Evolutionary conservation across 2,888 invertebrate species (phyloP).

Genomic region (Epirrhoe alternata): DNA sequence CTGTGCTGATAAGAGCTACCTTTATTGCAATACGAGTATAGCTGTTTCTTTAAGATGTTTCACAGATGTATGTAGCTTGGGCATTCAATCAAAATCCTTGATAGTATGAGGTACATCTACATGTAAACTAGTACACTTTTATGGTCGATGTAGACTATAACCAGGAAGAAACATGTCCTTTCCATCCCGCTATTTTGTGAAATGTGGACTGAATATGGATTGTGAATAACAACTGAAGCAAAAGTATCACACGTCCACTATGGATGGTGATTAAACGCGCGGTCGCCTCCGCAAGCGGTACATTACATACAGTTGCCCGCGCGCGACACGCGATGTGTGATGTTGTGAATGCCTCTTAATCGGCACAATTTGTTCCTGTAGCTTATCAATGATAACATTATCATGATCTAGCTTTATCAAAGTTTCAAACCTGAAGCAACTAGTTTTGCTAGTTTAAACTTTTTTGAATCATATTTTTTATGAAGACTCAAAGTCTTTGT

Average conservation of each 20-base stretch:
- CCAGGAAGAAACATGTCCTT: no score
- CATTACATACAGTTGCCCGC: conserved; percentile 12
- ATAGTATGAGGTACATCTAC: no score
- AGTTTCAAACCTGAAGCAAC: background rate
- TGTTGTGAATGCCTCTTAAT: background rate
- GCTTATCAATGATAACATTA: background rate
- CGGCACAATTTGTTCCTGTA: background rate
- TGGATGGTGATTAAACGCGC: conserved; percentile 6
- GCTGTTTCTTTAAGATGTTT: background rate
- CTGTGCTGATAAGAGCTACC: background rate
- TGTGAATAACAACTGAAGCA: background rate
- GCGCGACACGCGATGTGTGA: conserved; percentile 16
- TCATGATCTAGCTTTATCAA: background rate
- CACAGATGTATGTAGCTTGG: no score
- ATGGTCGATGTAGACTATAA: no score
- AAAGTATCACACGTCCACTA: conserved; percentile 5
- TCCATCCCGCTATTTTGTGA: background rate
- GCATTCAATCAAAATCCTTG: no score
- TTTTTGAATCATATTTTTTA: no score
- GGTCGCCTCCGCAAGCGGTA: conserved; percentile 9
- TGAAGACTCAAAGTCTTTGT: no score
- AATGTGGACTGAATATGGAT: background rate
- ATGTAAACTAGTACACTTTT: no score
- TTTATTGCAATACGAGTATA: background rate
- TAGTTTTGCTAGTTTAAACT: no score